phyloP scores from a whole-genome alignment of 2,113 vertebrate species.

The Morone saxatilis region DNA sequence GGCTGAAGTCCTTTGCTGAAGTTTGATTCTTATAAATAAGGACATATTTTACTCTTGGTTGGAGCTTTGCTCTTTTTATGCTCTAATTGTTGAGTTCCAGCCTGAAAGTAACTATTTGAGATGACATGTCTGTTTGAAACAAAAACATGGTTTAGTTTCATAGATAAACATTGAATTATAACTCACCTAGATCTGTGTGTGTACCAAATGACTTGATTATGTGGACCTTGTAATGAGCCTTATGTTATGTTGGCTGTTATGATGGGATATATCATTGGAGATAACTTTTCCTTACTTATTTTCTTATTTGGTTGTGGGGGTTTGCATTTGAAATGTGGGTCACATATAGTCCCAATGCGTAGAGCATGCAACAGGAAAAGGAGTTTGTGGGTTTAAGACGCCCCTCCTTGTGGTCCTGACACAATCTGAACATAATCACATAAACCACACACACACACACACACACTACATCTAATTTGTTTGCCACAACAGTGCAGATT shows the following conservation, averaged over 20 bases:
- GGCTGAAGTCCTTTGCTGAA: background rate
- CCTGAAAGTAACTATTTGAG: background rate
- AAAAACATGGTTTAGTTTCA: conserved; percentile 8
- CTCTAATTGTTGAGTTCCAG: background rate
- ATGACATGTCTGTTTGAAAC: conserved; percentile 26
- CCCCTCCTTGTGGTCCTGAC: background rate
- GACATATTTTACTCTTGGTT: background rate
- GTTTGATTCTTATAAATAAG: background rate
- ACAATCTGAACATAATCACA: background rate
- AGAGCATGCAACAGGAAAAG: background rate
- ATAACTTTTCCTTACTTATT: background rate
- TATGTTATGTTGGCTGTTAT: background rate
- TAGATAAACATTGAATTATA: conserved; percentile 18
- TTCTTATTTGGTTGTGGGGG: background rate
- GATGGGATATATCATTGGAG: conserved; percentile 18
- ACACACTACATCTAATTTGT: background rate
- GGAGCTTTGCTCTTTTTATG: conserved; percentile 9
- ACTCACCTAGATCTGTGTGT: background rate
- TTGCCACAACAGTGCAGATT: background rate
- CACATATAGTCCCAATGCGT: background rate
- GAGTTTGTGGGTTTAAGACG: background rate
- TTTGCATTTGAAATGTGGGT: conserved; percentile 25
- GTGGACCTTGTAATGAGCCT: background rate
- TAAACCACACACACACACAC: too few species aligned
- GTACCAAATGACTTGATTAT: background rate